Evolutionary conservation across 2,113 vertebrate species (phyloP), one percentile per base, ranked within the genome.

Genomic region (Corythoichthys intestinalis): DNA sequence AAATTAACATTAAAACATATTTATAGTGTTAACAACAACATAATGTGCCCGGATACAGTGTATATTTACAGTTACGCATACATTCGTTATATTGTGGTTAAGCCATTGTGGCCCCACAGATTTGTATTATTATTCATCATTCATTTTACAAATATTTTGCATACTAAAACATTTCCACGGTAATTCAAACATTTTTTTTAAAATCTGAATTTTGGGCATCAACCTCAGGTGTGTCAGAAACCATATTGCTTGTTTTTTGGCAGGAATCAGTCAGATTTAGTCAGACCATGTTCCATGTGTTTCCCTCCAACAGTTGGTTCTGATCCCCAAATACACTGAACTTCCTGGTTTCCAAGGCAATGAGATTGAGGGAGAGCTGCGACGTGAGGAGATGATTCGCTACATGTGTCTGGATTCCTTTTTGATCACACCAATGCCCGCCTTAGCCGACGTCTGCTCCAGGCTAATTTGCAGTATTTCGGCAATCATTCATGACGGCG

Each of bases 391-490:
- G 59, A 91, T 98, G 89, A 81, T 86, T 46, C 90, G 78, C 58
- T 95, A 93, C 77, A 92, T 83, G 86, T 96, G 93, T 77, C 69
- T 94, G 82, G 94, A 94, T 60, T 94, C 92, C 11, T 94, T 92
- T 38, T 90, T 83, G 82, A 92, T 91, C 80, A 88, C 83, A 0
- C 93, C 92, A 0, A 90, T 90, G 34, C 86, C 87, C 0, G 49
- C 68, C 4, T 80, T 93, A 77, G 90, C 95, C 0, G 88, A 94
- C 72, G 90, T 91, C 83, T 95, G 94, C 3, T 57, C 85, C 74
- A 87, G 69, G 37, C 91, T 96, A 64, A 85, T 95, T 80, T 96
- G 94, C 78, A 94, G 94, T 14, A 81, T 96, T 79, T 97, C 92
- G 0, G 86, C 93, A 38, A 78, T 96, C 75, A 89, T 96, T 68